These are phyloP conservation scores for Meteorus colon DNA, from an alignment of 2,888 invertebrate species.

Conservation along the genomic window DNA sequence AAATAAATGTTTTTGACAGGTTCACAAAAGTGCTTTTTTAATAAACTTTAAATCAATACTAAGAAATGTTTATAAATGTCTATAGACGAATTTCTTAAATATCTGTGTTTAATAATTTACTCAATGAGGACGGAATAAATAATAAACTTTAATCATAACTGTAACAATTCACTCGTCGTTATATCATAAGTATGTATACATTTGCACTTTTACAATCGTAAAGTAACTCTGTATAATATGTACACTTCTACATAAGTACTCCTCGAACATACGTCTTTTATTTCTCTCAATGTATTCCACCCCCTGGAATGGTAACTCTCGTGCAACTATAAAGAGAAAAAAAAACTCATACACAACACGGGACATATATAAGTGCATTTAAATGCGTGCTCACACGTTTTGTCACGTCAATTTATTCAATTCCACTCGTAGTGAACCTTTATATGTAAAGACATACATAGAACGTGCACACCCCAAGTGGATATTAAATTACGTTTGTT, in stretches of 20 bases:
- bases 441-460: not conserved
- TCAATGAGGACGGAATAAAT: too few relatives aligned
- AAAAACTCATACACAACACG: slow-evolving; percentile 1
- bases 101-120: too few relatives aligned
- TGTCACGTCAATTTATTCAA: slow-evolving; percentile 59
- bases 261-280: slow-evolving; percentile 39
- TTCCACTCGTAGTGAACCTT: slow-evolving; percentile 19
- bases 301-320: slow-evolving; percentile 38
- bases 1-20: too few relatives aligned
- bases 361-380: slow-evolving; percentile 48
- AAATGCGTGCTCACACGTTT: slow-evolving; percentile 63
- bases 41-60: too few relatives aligned
- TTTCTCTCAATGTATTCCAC: slow-evolving; percentile 49
- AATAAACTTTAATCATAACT: too few relatives aligned
- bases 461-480: not conserved
- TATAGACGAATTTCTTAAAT: too few relatives aligned
- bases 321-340: slow-evolving; percentile 36
- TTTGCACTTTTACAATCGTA: not conserved
- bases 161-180: not conserved
- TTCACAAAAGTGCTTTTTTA: too few relatives aligned
- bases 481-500: slow-evolving; percentile 14
- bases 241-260: slow-evolving; percentile 1
- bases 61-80: too few relatives aligned
- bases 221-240: too few relatives aligned
- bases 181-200: not conserved